Evolutionary conservation across 2,888 invertebrate species (phyloP).

Genomic region (Drosophila aldrichi): DNA sequence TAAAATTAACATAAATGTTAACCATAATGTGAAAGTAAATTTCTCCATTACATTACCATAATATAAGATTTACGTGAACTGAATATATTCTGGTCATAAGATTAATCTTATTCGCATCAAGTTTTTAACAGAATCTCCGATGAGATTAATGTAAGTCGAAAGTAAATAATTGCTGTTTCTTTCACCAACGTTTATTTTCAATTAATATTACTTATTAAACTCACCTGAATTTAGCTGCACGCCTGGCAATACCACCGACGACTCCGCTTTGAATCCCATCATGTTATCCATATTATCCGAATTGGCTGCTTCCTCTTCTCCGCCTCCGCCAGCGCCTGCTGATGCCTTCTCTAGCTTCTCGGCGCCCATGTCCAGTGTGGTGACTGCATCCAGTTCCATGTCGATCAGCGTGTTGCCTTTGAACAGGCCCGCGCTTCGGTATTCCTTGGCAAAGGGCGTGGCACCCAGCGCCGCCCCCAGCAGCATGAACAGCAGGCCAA

Average conservation of each 20-base stretch:
- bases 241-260: conserved; percentile 69
- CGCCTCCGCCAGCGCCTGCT: conserved; percentile 17
- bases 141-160: too few relatives aligned
- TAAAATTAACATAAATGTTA: neutral
- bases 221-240: conserved; percentile 74
- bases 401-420: conserved; percentile 80
- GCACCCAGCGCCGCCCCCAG: conserved; percentile 57
- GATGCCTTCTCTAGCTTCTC: conserved; percentile 53
- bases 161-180: too few relatives aligned
- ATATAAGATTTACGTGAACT: neutral
- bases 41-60: neutral
- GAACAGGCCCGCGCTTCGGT: conserved; percentile 73
- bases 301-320: neutral
- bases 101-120: too few relatives aligned
- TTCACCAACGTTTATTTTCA: too few relatives aligned
- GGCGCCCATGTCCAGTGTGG: conserved; percentile 61
- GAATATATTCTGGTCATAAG: neutral
- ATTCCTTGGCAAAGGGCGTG: conserved; percentile 74
- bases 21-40: neutral
- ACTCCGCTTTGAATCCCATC: conserved; percentile 61
- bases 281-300: conserved; percentile 35
- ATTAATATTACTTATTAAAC: too few relatives aligned
- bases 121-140: too few relatives aligned
- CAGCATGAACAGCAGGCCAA: conserved; percentile 44
- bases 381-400: conserved; percentile 69